Conservation (phyloP, 1,140 invertebrate species). For the Saccostrea echinata region DNA sequence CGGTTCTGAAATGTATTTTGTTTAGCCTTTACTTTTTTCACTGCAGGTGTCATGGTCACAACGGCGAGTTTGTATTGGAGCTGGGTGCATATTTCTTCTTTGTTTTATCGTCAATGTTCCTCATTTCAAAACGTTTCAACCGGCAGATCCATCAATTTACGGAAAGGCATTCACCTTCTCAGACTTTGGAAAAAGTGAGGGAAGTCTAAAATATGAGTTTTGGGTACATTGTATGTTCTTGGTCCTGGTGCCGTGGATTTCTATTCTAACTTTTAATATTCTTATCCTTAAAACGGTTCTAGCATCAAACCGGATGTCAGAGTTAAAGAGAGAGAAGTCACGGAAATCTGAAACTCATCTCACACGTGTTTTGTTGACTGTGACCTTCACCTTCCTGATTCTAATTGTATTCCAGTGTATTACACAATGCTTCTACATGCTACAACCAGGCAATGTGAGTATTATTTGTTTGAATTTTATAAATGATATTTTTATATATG, state of each 20-base stretch:
- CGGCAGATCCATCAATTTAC: constrained; percentile 35
- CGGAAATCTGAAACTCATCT: constrained; percentile 61
- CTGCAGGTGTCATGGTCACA: constrained; percentile 61
- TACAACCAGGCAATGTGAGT: background rate
- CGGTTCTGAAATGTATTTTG: no score
- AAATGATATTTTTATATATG: no score
- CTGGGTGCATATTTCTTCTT: constrained; percentile 52
- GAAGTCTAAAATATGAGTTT: constrained; percentile 63
- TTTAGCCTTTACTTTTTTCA: background rate
- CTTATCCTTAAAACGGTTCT: constrained; percentile 56
- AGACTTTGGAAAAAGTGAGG: constrained; percentile 56
- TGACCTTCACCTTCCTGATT: constrained; percentile 68
- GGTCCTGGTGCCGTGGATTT: constrained; percentile 65
- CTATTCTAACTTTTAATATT: constrained; percentile 64
- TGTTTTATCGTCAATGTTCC: constrained; percentile 59
- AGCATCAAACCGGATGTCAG: constrained; percentile 36
- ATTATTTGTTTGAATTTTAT: background rate
- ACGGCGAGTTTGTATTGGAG: constrained; percentile 53
- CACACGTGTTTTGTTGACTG: constrained; percentile 62
- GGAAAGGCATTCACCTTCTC: constrained; percentile 48
- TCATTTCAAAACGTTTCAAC: constrained; percentile 62
- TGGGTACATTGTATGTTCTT: constrained; percentile 70
- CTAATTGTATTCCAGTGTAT: constrained; percentile 66
- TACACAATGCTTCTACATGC: constrained; percentile 66
- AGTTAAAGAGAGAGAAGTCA: constrained; percentile 37